Conservation (phyloP, 2,888 invertebrate genomes). For the Mimas tiliae region DNA sequence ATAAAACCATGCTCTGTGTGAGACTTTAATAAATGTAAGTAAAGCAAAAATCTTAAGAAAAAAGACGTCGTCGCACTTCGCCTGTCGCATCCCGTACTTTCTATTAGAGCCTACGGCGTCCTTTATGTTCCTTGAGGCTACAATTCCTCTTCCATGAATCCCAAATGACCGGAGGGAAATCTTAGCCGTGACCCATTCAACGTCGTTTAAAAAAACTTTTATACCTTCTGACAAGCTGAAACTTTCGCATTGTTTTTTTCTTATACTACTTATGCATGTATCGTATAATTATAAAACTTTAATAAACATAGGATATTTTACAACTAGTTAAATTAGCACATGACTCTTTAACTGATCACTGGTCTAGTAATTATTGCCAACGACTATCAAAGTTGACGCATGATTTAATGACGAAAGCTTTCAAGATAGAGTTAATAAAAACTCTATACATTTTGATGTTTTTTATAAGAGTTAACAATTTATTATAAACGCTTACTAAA, state of each 20-base stretch:
- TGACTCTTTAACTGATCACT: no score
- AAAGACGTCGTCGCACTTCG: constrained; percentile 62
- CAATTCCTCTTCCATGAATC: constrained; percentile 83
- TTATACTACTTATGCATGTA: neutral
- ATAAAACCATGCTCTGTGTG: constrained; percentile 43
- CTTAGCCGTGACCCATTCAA: constrained; percentile 84
- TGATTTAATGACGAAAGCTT: no score
- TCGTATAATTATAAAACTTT: neutral
- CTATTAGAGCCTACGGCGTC: constrained; percentile 78
- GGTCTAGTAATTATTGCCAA: no score
- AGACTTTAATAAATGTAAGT: constrained; percentile 66
- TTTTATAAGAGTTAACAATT: no score
- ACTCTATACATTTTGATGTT: no score
- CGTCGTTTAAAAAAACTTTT: constrained; percentile 60
- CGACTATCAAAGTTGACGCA: no score
- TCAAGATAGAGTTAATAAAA: no score
- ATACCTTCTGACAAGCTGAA: constrained; percentile 45
- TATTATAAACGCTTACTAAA: no score
- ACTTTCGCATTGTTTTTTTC: constrained; percentile 26
- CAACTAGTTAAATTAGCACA: no score
- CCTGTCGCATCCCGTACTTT: constrained; percentile 63
- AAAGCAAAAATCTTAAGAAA: constrained; percentile 60
- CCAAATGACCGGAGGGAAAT: constrained; percentile 85
- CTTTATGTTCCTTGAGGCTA: constrained; percentile 82
- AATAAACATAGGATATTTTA: no score